Evolutionary conservation across 2,113 vertebrate genomes (phyloP), one percentile per base, ranked within the genome.

Genomic region (Spermophilus dauricus): DNA sequence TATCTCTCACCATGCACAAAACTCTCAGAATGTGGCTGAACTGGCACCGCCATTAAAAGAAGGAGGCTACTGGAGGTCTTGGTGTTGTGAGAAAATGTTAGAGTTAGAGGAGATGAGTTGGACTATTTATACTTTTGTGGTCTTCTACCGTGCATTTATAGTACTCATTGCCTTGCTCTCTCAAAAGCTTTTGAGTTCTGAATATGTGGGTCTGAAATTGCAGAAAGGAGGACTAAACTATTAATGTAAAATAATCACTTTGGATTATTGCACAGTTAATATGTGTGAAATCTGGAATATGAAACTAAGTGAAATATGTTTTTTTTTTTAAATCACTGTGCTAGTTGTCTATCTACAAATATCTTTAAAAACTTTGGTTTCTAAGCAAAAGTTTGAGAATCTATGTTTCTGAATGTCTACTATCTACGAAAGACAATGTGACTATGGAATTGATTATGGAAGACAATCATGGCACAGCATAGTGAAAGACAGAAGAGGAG

Each of bases 1-100:
- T n/a, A n/a, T n/a, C n/a, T n/a, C n/a, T n/a, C n/a, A n/a, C n/a
- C n/a, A n/a, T n/a, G n/a, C n/a, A n/a, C n/a, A n/a, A n/a, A n/a
- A n/a, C 86, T 97, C 91, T 75, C 75, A 85, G 69, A 96, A 32
- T 63, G 77, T 89, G 86, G 78, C 56, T 83, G 51, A 89, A 42
- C 69, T 77, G 86, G 92, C 3, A 28, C 90, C 89, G 84, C 63
- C 69, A 70, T 73, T 72, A 65, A 86, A 39, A 88, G 94, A 95
- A 96, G 34, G 72, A 91, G 77, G 63, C 77, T 89, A 72, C 20
- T 37, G 56, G 72, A 83, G 37, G 91, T 92, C 94, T 58, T 30
- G 28, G 58, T 88, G 9, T 93, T 92, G 28, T 39, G 77, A 92
- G 75, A 83, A 92, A 85, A 70, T 90, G 39, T 70, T 70, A 72